These are phyloP conservation scores for Trissolcus basalis DNA, from an alignment of 1,140 invertebrate species.

Conservation along the genomic window DNA sequence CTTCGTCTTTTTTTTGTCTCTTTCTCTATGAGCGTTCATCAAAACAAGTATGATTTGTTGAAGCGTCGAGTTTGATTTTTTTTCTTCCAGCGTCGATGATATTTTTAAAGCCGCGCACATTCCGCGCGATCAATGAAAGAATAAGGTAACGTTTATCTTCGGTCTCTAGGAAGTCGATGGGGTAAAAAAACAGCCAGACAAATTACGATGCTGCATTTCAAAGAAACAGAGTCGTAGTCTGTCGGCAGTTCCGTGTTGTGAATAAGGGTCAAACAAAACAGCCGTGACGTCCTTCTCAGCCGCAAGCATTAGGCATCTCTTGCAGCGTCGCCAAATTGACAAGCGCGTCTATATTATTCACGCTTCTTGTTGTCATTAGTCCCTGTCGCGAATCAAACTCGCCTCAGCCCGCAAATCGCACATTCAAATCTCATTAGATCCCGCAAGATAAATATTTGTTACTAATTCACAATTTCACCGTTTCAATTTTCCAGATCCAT, in stretches of 20 bases:
- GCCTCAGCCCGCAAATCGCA: no score
- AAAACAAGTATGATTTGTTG: background rate
- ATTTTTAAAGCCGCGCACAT: constrained; percentile 25
- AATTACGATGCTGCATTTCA: constrained; percentile 45
- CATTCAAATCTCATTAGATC: no score
- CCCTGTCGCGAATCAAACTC: constrained; percentile 8
- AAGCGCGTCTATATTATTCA: constrained; percentile 51
- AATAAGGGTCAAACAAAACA: constrained; percentile 58
- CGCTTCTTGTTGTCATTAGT: constrained; percentile 41
- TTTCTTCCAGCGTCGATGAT: constrained; percentile 1
- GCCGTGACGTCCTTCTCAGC: constrained; percentile 42
- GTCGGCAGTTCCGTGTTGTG: constrained; percentile 47
- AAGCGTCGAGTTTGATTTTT: constrained; percentile 6
- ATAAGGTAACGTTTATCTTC: constrained; percentile 30
- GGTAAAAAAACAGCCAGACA: constrained; percentile 16
- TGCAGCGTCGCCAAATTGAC: constrained; percentile 48
- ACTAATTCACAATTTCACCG: no score
- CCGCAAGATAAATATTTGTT: no score
- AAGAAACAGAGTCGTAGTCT: constrained; percentile 45
- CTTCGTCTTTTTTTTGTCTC: no score
- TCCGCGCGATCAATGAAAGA: constrained; percentile 44
- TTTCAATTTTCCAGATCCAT: no score
- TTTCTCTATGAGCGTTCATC: background rate
- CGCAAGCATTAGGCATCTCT: constrained; percentile 42
- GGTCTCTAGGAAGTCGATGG: constrained; percentile 31